Percentiles rank a stretch among this genome's conserved stretches.
Conservation (phyloP, 2,888 invertebrate species). For the Leistus spinibarbis region DNA sequence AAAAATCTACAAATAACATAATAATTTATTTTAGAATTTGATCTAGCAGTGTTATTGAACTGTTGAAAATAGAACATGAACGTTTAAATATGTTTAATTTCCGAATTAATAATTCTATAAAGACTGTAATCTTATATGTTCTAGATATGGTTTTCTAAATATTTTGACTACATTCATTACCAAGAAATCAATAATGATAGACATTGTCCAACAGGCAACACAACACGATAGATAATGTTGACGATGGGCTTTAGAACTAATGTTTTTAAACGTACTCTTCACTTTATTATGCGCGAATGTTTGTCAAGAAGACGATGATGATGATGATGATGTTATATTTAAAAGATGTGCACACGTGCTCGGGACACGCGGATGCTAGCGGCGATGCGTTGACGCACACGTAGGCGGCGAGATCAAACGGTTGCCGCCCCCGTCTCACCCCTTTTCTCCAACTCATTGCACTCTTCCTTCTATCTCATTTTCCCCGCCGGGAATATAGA, state of each 20-base stretch:
- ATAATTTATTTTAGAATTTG: not conserved
- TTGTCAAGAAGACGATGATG: not conserved
- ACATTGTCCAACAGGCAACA: not conserved
- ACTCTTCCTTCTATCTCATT: not conserved
- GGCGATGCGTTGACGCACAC: conserved; percentile 25
- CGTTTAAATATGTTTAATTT: not conserved
- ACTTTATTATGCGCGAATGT: not conserved
- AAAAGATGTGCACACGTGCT: conserved; percentile 8
- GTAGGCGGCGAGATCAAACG: conserved; percentile 67
- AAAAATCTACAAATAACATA: too few species aligned
- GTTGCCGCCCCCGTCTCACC: conserved; percentile 58
- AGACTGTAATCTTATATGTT: not conserved
- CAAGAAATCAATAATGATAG: not conserved
- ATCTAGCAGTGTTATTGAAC: not conserved
- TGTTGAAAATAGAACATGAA: not conserved
- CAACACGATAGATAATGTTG: not conserved
- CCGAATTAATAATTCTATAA: not conserved
- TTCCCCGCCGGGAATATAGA: not conserved
- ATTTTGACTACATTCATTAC: not conserved
- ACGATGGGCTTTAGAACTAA: not conserved
- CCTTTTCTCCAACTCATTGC: not conserved
- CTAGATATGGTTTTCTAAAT: not conserved
- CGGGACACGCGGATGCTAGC: conserved; percentile 3
- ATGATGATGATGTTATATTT: not conserved
- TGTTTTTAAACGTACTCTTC: too few species aligned